These are phyloP conservation scores for Rhimphoctona megacephalus DNA, from an alignment of 2,888 invertebrate genomes.

Conservation along the genomic window DNA sequence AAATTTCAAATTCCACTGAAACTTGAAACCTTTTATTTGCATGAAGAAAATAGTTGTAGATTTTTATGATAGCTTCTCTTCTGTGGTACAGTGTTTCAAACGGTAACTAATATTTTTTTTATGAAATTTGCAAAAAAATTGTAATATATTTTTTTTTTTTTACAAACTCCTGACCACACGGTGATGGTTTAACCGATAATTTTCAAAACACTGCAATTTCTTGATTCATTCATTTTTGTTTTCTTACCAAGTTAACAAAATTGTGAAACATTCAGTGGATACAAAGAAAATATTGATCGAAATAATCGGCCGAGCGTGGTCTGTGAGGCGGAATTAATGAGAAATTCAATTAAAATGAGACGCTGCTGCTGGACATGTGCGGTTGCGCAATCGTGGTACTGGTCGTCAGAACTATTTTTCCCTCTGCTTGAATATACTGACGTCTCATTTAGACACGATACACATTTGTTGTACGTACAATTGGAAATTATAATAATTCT, in stretches of 20 bases:
- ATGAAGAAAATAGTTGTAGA: no score
- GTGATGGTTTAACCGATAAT: no score
- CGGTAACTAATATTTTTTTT: no score
- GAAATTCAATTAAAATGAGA: constrained; percentile 24
- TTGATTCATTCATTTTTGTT: no score
- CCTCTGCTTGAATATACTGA: background rate
- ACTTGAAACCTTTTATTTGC: no score
- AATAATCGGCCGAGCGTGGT: background rate
- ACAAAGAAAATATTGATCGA: background rate
- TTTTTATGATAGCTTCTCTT: no score
- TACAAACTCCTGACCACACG: no score
- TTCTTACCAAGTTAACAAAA: background rate
- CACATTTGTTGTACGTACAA: background rate
- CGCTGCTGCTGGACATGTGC: background rate
- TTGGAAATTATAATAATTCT: background rate
- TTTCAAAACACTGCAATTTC: no score
- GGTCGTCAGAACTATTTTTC: constrained; percentile 18
- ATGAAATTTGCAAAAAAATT: no score
- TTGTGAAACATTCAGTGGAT: background rate
- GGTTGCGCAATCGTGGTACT: constrained; percentile 13
- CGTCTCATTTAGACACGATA: background rate
- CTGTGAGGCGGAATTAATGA: background rate
- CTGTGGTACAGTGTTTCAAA: no score
- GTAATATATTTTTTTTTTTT: no score
- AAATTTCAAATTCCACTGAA: no score